Evolutionary conservation across 1,140 invertebrate species (phyloP).

Genomic region (Heliconius eleuchia): DNA sequence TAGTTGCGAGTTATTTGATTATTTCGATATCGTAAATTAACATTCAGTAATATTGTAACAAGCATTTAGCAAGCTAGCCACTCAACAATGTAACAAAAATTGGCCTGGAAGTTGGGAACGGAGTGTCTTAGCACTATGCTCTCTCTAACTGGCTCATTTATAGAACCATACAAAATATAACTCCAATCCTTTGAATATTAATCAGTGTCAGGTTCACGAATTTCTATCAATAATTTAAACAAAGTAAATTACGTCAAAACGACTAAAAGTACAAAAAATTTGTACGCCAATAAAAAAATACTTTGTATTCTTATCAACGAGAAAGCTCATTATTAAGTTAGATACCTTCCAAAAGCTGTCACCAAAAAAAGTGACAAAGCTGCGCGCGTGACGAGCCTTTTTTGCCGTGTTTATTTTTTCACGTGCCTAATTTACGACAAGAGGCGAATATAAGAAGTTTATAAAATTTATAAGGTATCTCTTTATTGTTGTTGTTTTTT

Average conservation of each 20-base stretch:
- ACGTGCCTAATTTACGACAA: neutral
- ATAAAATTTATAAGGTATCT: neutral
- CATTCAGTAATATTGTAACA: neutral
- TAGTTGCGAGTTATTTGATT: neutral
- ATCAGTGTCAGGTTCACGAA: neutral
- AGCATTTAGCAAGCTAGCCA: too few relatives aligned
- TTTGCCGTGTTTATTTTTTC: slow-evolving; percentile 7
- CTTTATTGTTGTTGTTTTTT: neutral
- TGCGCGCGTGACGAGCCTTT: slow-evolving; percentile 23
- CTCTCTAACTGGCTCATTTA: too few relatives aligned
- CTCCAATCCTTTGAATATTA: too few relatives aligned
- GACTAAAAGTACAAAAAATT: neutral
- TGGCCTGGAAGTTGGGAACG: too few relatives aligned
- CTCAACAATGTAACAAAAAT: too few relatives aligned
- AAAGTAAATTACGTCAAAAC: slow-evolving; percentile 2
- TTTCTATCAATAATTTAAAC: neutral
- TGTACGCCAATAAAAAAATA: neutral
- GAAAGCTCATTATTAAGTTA: slow-evolving; percentile 1
- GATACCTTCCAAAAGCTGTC: slow-evolving; percentile 19
- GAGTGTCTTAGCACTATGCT: too few relatives aligned
- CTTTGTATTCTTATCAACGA: neutral
- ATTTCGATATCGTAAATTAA: neutral
- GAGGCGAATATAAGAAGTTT: neutral
- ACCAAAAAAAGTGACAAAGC: slow-evolving; percentile 26
- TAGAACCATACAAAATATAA: too few relatives aligned